Conservation (phyloP, 2,888 invertebrate species). For the Crepidodera aurea region DNA sequence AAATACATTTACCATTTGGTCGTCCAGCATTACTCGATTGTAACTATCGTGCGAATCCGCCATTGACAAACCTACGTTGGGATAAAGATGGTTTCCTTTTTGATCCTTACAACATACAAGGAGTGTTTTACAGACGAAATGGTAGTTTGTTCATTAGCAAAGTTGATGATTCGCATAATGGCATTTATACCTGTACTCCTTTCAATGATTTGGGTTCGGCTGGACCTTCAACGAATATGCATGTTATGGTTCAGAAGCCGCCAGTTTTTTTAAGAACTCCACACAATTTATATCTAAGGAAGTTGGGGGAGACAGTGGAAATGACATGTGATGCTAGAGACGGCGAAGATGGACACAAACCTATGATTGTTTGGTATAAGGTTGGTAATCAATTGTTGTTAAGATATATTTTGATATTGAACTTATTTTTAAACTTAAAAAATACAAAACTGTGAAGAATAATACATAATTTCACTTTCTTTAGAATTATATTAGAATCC, state of each 20-base stretch:
- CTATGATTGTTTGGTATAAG: conserved; percentile 74
- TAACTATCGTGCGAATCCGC: conserved; percentile 91
- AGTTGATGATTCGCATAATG: conserved; percentile 86
- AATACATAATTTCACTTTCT: too few relatives aligned
- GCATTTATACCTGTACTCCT: conserved; percentile 89
- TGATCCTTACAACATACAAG: conserved; percentile 88
- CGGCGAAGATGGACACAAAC: conserved; percentile 71
- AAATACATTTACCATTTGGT: conserved; percentile 85
- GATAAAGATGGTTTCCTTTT: conserved; percentile 91
- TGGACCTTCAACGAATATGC: conserved; percentile 84
- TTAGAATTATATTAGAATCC: too few relatives aligned
- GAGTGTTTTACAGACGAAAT: conserved; percentile 81
- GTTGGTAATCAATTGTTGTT: conserved; percentile 63
- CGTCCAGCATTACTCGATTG: conserved; percentile 86
- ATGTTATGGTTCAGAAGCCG: conserved; percentile 84
- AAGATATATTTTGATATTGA: background rate
- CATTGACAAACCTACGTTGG: conserved; percentile 88
- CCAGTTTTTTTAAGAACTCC: conserved; percentile 85
- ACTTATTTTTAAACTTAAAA: too few relatives aligned
- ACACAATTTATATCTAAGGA: conserved; percentile 82
- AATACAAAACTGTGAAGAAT: too few relatives aligned
- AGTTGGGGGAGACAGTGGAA: conserved; percentile 79
- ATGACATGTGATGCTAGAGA: conserved; percentile 84
- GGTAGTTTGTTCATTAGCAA: conserved; percentile 74
- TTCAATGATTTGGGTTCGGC: conserved; percentile 88